Evolutionary conservation across 1,140 invertebrate species (phyloP).

Genomic region (Ceratoteleas bidentatus): DNA sequence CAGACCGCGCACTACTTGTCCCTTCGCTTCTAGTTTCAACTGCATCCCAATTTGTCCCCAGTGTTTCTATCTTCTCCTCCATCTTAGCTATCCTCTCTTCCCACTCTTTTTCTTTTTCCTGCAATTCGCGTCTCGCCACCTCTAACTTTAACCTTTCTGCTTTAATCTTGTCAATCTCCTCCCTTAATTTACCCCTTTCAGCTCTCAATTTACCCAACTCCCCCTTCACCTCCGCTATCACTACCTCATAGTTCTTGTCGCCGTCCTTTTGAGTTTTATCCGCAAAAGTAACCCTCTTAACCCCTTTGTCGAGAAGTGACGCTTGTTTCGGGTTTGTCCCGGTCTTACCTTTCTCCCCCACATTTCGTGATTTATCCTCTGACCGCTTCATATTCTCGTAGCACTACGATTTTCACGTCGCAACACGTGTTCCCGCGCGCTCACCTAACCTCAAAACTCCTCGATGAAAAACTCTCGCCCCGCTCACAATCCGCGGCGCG

Average conservation of each 20-base stretch:
- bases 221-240: not conserved
- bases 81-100: not conserved
- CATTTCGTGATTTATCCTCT: too few relatives aligned
- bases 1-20: not conserved
- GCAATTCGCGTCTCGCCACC: not conserved
- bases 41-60: not conserved
- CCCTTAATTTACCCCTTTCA: not conserved
- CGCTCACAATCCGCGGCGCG: not conserved
- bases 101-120: conserved; percentile 1
- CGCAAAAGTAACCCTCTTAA: too few relatives aligned
- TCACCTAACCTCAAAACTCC: conserved; percentile 4
- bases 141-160: not conserved
- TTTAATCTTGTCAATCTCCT: not conserved
- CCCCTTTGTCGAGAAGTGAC: not conserved
- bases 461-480: not conserved
- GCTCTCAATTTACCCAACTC: not conserved
- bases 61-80: not conserved
- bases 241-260: not conserved
- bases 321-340: too few relatives aligned
- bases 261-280: not conserved
- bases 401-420: not conserved
- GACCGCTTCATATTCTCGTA: too few relatives aligned
- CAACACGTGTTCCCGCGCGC: not conserved
- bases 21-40: not conserved
- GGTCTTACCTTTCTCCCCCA: too few relatives aligned